Conservation (phyloP, 2,797 vertebrate species). For the Octomys mimax region DNA sequence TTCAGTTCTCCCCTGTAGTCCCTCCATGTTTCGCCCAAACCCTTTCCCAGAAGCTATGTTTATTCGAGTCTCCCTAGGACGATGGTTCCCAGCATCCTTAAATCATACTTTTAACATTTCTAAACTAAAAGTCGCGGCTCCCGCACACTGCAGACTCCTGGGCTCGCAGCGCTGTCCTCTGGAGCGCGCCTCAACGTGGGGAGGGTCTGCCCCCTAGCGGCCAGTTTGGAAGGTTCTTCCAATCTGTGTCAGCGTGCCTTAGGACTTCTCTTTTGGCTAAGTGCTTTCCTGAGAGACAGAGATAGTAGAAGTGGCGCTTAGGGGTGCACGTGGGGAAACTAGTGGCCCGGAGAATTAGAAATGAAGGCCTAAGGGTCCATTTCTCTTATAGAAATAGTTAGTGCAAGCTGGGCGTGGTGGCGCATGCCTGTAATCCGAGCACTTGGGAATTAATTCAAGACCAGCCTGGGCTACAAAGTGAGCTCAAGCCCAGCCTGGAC, state of each 20-base stretch:
- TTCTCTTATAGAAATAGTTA: neutral
- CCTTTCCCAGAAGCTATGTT: neutral
- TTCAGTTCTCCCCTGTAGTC: neutral
- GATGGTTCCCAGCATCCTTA: neutral
- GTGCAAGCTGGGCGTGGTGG: neutral
- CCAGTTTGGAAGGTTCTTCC: neutral
- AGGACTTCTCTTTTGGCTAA: neutral
- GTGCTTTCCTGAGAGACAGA: neutral
- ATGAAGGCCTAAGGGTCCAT: neutral
- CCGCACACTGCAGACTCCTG: neutral
- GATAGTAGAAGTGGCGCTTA: neutral
- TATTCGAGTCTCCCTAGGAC: neutral
- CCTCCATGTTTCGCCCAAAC: neutral
- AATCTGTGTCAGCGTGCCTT: neutral
- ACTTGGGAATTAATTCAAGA: no score
- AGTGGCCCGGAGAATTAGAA: neutral
- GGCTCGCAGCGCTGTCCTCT: neutral
- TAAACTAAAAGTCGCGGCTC: neutral
- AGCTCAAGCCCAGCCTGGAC: no score
- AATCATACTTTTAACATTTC: neutral
- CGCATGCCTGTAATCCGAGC: no score
- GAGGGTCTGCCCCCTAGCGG: slow-evolving; percentile 58
- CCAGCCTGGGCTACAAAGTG: no score
- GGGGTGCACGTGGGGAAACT: neutral
- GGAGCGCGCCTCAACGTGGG: neutral